These are phyloP conservation scores for Dromaius novaehollandiae DNA, from an alignment of 2,113 vertebrate species.

Conservation along the genomic window DNA sequence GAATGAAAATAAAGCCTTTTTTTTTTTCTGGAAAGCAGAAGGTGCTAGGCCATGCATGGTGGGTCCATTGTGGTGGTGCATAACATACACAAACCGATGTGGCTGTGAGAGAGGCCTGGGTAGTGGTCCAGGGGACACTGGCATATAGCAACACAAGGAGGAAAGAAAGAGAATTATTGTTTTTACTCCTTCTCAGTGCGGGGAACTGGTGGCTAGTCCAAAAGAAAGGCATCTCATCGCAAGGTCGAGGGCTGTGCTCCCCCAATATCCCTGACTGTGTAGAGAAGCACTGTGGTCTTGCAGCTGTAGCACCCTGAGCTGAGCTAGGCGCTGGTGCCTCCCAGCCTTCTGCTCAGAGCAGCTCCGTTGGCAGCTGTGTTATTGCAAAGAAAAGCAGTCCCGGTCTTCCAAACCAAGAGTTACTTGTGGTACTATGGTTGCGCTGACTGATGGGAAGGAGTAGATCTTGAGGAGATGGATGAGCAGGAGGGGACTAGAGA, in stretches of 20 bases:
- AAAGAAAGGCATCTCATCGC: background rate
- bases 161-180: background rate
- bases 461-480: background rate
- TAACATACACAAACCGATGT: fast-evolving
- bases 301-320: fast-evolving
- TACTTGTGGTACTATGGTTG: background rate
- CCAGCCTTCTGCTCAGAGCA: background rate
- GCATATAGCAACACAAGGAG: fast-evolving
- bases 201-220: background rate
- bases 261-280: background rate
- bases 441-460: background rate
- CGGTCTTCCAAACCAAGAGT: background rate
- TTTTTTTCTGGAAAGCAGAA: background rate
- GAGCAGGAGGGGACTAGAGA: background rate
- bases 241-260: background rate
- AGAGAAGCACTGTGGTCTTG: background rate
- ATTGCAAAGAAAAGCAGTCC: background rate
- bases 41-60: background rate
- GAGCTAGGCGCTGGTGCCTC: background rate
- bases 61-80: background rate
- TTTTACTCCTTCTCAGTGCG: background rate
- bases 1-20: background rate
- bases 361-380: background rate
- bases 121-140: background rate
- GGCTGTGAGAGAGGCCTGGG: background rate